These are phyloP conservation scores for Alaudala cheleensis DNA, from an alignment of 2,113 vertebrate species.

Conservation along the genomic window DNA sequence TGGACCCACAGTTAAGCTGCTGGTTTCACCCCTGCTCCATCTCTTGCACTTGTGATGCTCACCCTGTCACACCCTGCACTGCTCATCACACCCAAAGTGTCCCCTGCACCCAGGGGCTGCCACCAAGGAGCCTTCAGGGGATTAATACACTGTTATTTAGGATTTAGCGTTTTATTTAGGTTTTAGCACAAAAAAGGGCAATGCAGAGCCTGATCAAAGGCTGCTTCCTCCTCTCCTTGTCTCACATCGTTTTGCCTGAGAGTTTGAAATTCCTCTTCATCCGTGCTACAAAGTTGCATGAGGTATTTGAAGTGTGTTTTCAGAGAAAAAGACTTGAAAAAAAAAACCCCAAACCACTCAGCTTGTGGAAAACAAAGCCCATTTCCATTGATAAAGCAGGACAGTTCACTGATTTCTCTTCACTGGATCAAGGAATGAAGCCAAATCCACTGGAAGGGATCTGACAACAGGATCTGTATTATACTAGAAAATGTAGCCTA, in stretches of 20 bases:
- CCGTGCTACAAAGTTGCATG: background rate
- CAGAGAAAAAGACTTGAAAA: background rate
- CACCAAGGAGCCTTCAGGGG: background rate
- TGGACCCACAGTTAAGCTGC: background rate
- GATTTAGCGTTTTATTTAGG: background rate
- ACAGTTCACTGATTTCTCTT: background rate
- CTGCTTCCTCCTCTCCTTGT: background rate
- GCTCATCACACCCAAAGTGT: background rate
- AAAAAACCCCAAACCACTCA: background rate
- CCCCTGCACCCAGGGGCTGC: background rate
- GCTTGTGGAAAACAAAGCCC: background rate
- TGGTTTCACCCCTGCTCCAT: background rate
- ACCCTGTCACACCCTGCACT: background rate
- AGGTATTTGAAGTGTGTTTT: background rate
- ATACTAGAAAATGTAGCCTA: constrained; percentile 33
- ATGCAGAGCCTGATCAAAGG: background rate
- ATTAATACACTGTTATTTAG: rapidly evolving
- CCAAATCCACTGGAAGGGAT: background rate
- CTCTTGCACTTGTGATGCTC: rapidly evolving
- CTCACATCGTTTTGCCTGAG: background rate
- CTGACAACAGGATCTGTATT: background rate
- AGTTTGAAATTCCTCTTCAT: background rate
- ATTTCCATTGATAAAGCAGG: background rate
- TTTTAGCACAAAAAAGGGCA: background rate
- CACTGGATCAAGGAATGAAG: background rate